Evolutionary conservation across 2,888 invertebrate species (phyloP), one percentile per base, ranked within the genome.

Genomic region (Tachina lurida): DNA sequence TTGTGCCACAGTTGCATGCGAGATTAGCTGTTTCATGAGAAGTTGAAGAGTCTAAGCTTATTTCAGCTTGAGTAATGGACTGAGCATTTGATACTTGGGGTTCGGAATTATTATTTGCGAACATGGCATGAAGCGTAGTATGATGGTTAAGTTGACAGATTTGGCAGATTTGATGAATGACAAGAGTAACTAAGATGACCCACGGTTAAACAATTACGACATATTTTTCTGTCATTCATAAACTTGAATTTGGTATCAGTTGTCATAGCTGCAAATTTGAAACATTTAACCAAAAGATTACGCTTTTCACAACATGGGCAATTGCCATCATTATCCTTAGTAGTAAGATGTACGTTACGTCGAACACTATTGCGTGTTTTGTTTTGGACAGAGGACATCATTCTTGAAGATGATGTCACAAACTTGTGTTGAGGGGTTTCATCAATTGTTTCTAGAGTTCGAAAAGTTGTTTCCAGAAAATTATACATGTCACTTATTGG

Each of bases 391-490:
- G n/a, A n/a, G n/a, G n/a, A n/a, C n/a, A n/a, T n/a, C n/a, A n/a
- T n/a, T n/a, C n/a, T n/a, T n/a, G n/a, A n/a, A n/a, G n/a, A n/a
- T n/a, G n/a, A n/a, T n/a, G n/a, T n/a, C n/a, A n/a, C n/a, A n/a
- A n/a, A n/a, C n/a, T n/a, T n/a, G n/a, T 47, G 13, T 22, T 17
- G 67, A n/a, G 9, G 45, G 1, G 22, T 4, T 54, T 56, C 56
- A 43, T 2, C 15, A 41, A 62, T 56, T 13, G 65, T 12, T 41
- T 73, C 73, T 1, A 79, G 13, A 8, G 63, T 80, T 0, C 74
- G 58, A 19, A 67, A 81, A 10, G 74, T 60, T 17, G 60, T 60
- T 73, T 60, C 47, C 0, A 83, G 17, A 22, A 83, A 75, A 0
- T 3, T 7, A 22, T 49, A 81, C 2, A 82, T n/a, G 0, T 54